Evolutionary conservation across 2,888 invertebrate genomes (phyloP), one percentile per base, ranked within the genome.

Genomic region (Carcina quercana): DNA sequence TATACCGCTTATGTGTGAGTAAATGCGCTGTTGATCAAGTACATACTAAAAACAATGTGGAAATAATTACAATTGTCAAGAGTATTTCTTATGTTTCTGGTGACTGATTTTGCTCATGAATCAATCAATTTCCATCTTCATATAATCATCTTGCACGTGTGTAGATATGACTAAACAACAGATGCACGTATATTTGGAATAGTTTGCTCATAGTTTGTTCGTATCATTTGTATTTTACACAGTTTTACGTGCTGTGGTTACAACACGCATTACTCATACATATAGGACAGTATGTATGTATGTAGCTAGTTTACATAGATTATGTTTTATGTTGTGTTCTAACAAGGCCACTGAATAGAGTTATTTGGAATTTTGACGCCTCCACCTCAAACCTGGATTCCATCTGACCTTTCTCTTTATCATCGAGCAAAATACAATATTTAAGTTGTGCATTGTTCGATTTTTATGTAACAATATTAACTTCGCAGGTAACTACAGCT

Each of bases 401-500:
- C 38, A 37, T 39, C n/a, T n/a, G n/a, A 35, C 52, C 56, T 46
- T 48, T 48, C 49, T 42, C 43, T 38, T 46, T 47, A 51, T 43
- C 49, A 59, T 53, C 43, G 40, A 37, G 50, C 49, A 43, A 51
- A 45, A 45, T 53, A 38, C 43, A 49, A 53, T 43, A 43, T 29
- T 5, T 42, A 32, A 33, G 38, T 49, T 45, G 47, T 55, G 36
- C 35, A 30, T 43, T 60, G 51, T 61, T 66, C 52, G 48, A 55
- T 52, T 46, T 56, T 62, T 70, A 62, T 62, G 58, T 68, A 68
- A 68, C 59, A 34, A 63, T 68, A 53, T 76, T 80, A 58, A 70
- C 64, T 83, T 57, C 79, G 55, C 86, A 94, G 94, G 93, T 71
- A 93, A 94, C 87, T 94, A 93, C 89, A 94, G 93, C 87, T 94